phyloP scores from a whole-genome alignment of 1,140 invertebrate genomes.

The Drosophila funebris region DNA sequence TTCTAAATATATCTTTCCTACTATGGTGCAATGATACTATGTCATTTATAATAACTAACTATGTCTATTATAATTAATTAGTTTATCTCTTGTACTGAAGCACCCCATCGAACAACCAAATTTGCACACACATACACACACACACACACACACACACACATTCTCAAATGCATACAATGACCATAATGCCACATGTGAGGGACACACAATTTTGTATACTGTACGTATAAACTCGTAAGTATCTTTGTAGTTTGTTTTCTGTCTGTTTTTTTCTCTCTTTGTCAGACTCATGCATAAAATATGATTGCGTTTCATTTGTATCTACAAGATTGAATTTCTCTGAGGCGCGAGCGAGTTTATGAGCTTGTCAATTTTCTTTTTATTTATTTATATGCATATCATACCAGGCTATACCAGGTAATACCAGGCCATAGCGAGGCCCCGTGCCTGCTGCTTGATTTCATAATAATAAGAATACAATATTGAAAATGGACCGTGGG shows the following conservation, averaged over 20 bases:
- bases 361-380: constrained; percentile 75
- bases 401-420: too few relatives aligned
- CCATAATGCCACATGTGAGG: constrained; percentile 28
- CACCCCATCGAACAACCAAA: constrained; percentile 23
- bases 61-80: too few relatives aligned
- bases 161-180: constrained; percentile 4
- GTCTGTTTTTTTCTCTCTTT: constrained; percentile 26
- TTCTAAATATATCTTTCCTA: too few relatives aligned
- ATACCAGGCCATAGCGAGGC: too few relatives aligned
- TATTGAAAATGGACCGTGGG: constrained; percentile 59
- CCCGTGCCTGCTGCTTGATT: constrained; percentile 50
- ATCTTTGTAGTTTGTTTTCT: constrained; percentile 35
- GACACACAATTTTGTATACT: constrained; percentile 49
- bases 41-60: too few relatives aligned
- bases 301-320: constrained; percentile 82
- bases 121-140: constrained; percentile 14
- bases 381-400: constrained; percentile 82
- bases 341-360: constrained; percentile 79
- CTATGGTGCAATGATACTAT: too few relatives aligned
- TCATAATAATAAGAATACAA: constrained; percentile 64
- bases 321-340: constrained; percentile 79
- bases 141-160: not conserved
- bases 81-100: not conserved
- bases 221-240: constrained; percentile 34
- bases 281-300: constrained; percentile 74